Percentiles rank a stretch among this genome's conserved stretches.
Conservation (phyloP, 2,797 vertebrate genomes). For the Podarcis siculus region DNA sequence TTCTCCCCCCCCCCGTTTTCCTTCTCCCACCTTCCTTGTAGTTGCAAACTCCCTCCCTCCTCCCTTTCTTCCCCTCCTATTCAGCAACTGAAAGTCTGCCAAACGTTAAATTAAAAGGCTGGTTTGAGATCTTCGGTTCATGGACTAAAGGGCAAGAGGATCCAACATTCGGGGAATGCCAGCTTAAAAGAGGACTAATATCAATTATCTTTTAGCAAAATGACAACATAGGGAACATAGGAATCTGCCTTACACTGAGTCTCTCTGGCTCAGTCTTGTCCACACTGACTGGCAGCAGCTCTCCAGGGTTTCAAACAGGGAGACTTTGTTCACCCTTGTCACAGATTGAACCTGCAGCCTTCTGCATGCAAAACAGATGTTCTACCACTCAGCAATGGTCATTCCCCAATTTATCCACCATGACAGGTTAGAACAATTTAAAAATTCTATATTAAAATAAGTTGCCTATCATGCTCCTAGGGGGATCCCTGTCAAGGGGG, state of each 20-base stretch:
- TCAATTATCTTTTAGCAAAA: background rate
- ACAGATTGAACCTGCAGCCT: too few species aligned
- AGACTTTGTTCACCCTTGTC: too few species aligned
- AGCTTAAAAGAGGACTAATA: conserved; percentile 27
- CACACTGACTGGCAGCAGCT: too few species aligned
- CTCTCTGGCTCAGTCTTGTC: too few species aligned
- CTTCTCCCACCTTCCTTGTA: conserved; percentile 28
- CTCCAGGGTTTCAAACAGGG: too few species aligned
- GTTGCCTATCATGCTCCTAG: background rate
- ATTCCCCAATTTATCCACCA: too few species aligned
- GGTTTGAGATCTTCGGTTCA: conserved; percentile 24
- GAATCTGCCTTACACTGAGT: too few species aligned
- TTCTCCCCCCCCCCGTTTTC: conserved; percentile 39
- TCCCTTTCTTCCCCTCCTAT: background rate
- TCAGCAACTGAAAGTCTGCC: conserved; percentile 48
- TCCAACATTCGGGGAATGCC: conserved; percentile 44
- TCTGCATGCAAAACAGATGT: too few species aligned
- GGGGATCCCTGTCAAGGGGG: background rate
- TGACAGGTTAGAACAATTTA: too few species aligned
- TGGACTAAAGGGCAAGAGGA: conserved; percentile 41
- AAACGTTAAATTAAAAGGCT: conserved; percentile 60
- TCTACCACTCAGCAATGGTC: too few species aligned
- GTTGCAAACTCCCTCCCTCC: conserved; percentile 42
- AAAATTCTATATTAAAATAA: too few species aligned
- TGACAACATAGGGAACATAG: too few species aligned